Evolutionary conservation across 2,113 vertebrate species (phyloP), one percentile per base, ranked within the genome.

Genomic region (Charina bottae): DNA sequence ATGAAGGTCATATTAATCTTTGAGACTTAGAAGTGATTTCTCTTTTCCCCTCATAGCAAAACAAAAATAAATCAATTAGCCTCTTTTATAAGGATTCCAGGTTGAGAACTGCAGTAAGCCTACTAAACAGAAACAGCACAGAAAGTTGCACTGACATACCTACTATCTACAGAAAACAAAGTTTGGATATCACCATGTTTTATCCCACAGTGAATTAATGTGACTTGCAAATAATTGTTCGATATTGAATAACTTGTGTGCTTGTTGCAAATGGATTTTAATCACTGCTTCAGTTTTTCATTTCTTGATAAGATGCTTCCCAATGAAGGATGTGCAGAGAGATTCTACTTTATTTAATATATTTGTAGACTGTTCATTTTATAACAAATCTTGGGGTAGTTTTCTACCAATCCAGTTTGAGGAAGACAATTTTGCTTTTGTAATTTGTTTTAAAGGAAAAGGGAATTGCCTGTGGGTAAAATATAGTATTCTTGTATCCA

Each of bases 1-100:
- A 92, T 90, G 85, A 93, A 96, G 72, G 86, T 94, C 46, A 92
- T 53, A 87, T 88, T 92, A 91, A 28, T 87, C 68, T 86, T 6
- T 2, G 83, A 7, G 42, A 46, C 92, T 90, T 93, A 85, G 54
- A 93, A 78, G 42, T 54, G 89, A 58, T 9, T 93, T 90, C 84
- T 85, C 24, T 37, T 84, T 53, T 90, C 88, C 21, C 85, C 33
- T 28, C 28, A 17, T 53, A 64, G 92, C 42, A 93, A 91, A 93
- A 83, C 28, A 93, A 91, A 92, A 72, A 88, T 90, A 95, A 93
- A 46, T 92, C 88, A 60, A 59, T 58, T 94, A 58, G 58, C 56
- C 88, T 54, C 72, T 89, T 64, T 92, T 84, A 55, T 60, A 60
- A 88, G 8, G n/a, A 84, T 88, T 23, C 28, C 87, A 62, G n/a